These are phyloP conservation scores for Lateolabrax maculatus DNA, from an alignment of 2,797 vertebrate species.

Conservation along the genomic window DNA sequence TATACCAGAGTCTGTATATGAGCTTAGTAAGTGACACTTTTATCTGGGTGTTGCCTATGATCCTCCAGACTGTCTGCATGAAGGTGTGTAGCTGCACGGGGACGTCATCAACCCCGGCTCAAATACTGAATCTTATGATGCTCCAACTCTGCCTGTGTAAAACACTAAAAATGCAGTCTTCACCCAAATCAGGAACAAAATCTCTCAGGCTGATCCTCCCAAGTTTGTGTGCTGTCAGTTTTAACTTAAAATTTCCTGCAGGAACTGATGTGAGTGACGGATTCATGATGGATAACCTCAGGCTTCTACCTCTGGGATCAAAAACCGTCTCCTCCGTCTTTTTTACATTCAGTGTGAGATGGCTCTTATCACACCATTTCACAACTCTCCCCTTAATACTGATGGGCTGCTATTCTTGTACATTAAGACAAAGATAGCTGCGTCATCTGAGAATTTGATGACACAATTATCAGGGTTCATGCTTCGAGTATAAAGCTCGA, in stretches of 20 bases:
- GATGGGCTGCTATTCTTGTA: slow-evolving; percentile 38
- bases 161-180: background rate
- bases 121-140: background rate
- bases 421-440: slow-evolving; percentile 41
- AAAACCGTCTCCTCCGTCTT: slow-evolving; percentile 11
- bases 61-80: background rate
- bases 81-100: background rate
- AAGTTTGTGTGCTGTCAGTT: background rate
- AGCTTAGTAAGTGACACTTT: background rate
- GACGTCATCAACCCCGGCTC: background rate
- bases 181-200: background rate
- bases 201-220: background rate
- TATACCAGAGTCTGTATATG: background rate
- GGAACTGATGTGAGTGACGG: slow-evolving; percentile 34
- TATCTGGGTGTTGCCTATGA: background rate
- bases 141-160: background rate
- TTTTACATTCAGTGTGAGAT: slow-evolving; percentile 9
- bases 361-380: slow-evolving; percentile 28
- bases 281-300: slow-evolving; percentile 26
- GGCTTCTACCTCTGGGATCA: slow-evolving; percentile 21
- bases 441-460: slow-evolving; percentile 47
- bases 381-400: slow-evolving; percentile 9
- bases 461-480: slow-evolving; percentile 44
- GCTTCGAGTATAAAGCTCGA: background rate
- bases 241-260: background rate